A percentile compares a stretch with the other conserved stretches of the same genome.
Evolutionary conservation across 2,888 invertebrate genomes (phyloP).

Genomic region (Dromius quadrimaculatus): DNA sequence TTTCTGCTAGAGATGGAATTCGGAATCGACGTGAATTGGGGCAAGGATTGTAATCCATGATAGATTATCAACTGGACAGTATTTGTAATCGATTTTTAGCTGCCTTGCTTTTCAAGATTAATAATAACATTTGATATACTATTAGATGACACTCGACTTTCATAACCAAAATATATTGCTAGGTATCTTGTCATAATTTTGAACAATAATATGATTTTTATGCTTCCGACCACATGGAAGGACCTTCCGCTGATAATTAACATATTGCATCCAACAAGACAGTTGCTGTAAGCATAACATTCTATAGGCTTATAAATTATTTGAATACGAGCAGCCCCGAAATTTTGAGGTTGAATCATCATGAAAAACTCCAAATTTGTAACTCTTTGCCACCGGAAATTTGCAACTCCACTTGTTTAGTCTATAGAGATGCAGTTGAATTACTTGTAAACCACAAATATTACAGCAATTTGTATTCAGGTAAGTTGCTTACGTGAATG

Average conservation of each 20-base stretch:
- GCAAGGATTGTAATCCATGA: too few species aligned
- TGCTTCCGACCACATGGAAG: not conserved
- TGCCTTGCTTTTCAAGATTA: too few species aligned
- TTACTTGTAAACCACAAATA: too few species aligned
- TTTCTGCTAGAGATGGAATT: not conserved
- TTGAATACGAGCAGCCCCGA: slow-evolving; percentile 17
- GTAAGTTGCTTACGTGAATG: too few species aligned
- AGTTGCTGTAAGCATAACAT: slow-evolving; percentile 43
- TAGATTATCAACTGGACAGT: too few species aligned
- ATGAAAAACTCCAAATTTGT: not conserved
- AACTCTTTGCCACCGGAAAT: too few species aligned
- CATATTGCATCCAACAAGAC: slow-evolving; percentile 37
- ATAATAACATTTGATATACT: too few species aligned
- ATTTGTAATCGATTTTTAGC: too few species aligned
- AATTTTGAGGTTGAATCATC: slow-evolving; percentile 1
- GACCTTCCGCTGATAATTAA: slow-evolving; percentile 39
- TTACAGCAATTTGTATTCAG: too few species aligned
- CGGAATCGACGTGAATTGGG: slow-evolving; percentile 1
- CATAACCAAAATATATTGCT: not conserved
- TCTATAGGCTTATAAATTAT: slow-evolving; percentile 43
- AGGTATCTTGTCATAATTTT: not conserved
- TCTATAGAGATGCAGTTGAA: too few species aligned
- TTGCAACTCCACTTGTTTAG: too few species aligned
- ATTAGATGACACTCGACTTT: too few species aligned
- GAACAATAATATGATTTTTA: slow-evolving; percentile 33